These are phyloP conservation scores for Chiridota heheva DNA, from an alignment of 35 echinoderm and acorn worm species.

Conservation along the genomic window DNA sequence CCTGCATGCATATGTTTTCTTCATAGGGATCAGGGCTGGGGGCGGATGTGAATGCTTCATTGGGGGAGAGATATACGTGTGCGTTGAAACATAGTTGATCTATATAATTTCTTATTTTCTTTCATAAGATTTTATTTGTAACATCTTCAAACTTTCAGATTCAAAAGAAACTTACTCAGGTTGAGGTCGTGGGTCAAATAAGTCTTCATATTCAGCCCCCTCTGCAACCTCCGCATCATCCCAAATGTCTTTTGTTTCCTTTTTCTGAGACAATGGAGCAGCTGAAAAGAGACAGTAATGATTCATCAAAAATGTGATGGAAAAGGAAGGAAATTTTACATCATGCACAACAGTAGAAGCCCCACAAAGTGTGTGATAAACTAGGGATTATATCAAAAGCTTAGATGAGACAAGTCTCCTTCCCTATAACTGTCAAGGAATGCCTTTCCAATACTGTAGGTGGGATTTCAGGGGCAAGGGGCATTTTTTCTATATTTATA, in stretches of 20 bases:
- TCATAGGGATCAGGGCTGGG: no score
- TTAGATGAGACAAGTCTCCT: not conserved
- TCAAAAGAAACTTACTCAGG: conserved; percentile 82
- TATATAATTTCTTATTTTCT: no score
- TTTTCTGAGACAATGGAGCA: conserved; percentile 1
- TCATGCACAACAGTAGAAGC: not conserved
- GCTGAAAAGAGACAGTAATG: not conserved
- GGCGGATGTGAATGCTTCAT: no score
- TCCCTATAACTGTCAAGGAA: not conserved
- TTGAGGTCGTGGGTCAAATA: conserved; percentile 81
- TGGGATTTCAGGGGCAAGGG: no score
- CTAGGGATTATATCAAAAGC: not conserved
- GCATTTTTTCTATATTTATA: no score
- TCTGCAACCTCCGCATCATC: conserved; percentile 82
- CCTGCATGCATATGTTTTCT: no score
- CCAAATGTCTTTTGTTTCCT: conserved; percentile 83
- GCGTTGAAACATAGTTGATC: no score
- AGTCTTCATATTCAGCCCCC: conserved; percentile 86
- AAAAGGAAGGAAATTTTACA: not conserved
- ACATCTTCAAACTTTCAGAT: no score
- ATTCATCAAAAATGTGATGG: not conserved
- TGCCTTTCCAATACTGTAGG: not conserved
- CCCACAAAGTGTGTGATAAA: not conserved
- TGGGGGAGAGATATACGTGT: no score
- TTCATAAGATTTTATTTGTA: no score